Conservation (phyloP, 2,113 vertebrate species). For the Eudyptes chrysolophus region DNA sequence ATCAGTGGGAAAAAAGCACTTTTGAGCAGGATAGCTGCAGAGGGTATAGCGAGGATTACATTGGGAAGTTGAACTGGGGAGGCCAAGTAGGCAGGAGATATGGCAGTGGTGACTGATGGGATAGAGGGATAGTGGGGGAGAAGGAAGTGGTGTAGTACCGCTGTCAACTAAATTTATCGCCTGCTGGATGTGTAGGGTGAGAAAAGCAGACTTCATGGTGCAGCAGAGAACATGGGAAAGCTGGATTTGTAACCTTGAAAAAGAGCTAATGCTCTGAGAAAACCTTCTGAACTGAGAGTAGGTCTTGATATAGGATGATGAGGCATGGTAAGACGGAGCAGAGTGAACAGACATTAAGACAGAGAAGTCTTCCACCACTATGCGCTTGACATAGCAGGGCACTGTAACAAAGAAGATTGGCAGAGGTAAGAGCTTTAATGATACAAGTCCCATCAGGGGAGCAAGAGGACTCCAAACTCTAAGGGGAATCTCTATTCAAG, state of each 20-base stretch:
- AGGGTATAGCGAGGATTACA: neutral
- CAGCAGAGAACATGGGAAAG: neutral
- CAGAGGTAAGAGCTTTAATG: neutral
- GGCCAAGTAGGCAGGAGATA: neutral
- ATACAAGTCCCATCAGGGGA: neutral
- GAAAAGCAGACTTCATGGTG: neutral
- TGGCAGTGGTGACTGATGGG: neutral
- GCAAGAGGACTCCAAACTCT: neutral
- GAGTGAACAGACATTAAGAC: neutral
- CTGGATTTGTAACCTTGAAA: neutral
- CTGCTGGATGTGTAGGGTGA: neutral
- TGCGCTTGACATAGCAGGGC: neutral
- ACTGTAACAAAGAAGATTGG: neutral
- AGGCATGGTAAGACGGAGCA: neutral
- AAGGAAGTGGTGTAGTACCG: neutral
- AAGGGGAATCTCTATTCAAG: neutral
- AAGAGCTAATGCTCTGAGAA: neutral
- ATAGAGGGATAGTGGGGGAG: neutral
- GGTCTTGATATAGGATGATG: neutral
- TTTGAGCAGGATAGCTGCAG: neutral
- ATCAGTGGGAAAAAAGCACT: neutral
- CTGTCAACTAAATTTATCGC: neutral
- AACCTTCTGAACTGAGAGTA: neutral
- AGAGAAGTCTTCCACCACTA: neutral
- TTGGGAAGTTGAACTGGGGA: neutral